These are phyloP conservation scores for Triplophysa tibetana DNA, from an alignment of 2,113 vertebrate species.

Conservation along the genomic window DNA sequence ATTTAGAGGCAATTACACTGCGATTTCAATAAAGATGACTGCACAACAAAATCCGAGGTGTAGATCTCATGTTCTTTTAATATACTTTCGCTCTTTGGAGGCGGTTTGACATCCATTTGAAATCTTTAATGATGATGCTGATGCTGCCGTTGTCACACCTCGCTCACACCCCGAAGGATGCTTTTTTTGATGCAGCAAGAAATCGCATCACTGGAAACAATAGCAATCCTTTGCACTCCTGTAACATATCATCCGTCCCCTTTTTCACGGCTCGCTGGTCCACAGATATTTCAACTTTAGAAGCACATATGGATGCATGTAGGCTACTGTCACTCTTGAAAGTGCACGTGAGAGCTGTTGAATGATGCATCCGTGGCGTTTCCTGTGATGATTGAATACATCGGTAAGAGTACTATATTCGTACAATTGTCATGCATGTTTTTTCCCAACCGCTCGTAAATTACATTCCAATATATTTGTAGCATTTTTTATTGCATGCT, in stretches of 20 bases:
- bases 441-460: not conserved
- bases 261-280: not conserved
- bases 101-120: not conserved
- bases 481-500: too few species aligned
- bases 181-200: conserved; percentile 1
- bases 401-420: not conserved
- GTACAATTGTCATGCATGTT: not conserved
- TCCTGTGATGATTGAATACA: conserved; percentile 12
- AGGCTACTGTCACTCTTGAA: not conserved
- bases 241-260: not conserved
- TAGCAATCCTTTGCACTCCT: not conserved
- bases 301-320: not conserved
- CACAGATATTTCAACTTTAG: not conserved
- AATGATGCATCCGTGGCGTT: not conserved
- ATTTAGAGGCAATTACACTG: too few species aligned
- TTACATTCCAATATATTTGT: not conserved
- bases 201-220: not conserved
- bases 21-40: too few species aligned
- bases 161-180: conserved; percentile 1
- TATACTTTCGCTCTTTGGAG: not conserved
- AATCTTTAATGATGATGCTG: not conserved
- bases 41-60: too few species aligned
- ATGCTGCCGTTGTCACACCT: conserved; percentile 23
- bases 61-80: too few species aligned
- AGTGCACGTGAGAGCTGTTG: conserved; percentile 10